Conservation (phyloP, 2,113 vertebrate species). For the Xyrauchen texanus region DNA sequence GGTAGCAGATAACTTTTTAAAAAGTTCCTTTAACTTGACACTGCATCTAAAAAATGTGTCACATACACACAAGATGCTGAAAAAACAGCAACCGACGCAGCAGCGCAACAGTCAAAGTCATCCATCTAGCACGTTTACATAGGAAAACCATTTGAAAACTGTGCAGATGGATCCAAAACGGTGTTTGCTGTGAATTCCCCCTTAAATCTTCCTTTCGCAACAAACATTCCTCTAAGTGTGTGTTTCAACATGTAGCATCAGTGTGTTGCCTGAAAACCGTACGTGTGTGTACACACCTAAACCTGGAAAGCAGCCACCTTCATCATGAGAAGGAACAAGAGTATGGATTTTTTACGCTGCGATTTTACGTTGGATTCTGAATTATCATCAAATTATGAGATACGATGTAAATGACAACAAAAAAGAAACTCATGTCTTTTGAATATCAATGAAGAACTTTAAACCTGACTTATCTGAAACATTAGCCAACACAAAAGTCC, state of each 20-base stretch:
- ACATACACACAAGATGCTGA: too few species aligned
- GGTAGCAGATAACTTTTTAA: too few species aligned
- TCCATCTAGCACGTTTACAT: too few species aligned
- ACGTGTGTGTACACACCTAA: slow-evolving; percentile 36
- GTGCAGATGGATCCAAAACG: too few species aligned
- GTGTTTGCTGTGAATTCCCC: too few species aligned
- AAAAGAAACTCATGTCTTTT: too few species aligned
- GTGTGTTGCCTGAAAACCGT: slow-evolving; percentile 13
- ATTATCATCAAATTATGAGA: neutral
- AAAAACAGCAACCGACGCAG: too few species aligned
- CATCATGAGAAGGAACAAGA: neutral
- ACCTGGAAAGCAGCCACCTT: slow-evolving; percentile 25
- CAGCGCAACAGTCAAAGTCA: too few species aligned
- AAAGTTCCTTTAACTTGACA: too few species aligned
- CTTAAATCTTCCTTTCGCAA: neutral
- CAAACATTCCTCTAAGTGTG: slow-evolving; percentile 44
- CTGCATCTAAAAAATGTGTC: too few species aligned
- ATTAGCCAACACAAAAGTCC: neutral
- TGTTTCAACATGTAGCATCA: slow-evolving; percentile 51
- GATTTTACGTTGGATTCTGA: neutral
- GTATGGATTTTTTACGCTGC: neutral
- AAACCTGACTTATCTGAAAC: neutral
- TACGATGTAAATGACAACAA: neutral
- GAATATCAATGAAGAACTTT: neutral
- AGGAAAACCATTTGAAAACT: too few species aligned